Conservation (phyloP, 1,140 invertebrate genomes). For the Diplogasteroides magnus region DNA sequence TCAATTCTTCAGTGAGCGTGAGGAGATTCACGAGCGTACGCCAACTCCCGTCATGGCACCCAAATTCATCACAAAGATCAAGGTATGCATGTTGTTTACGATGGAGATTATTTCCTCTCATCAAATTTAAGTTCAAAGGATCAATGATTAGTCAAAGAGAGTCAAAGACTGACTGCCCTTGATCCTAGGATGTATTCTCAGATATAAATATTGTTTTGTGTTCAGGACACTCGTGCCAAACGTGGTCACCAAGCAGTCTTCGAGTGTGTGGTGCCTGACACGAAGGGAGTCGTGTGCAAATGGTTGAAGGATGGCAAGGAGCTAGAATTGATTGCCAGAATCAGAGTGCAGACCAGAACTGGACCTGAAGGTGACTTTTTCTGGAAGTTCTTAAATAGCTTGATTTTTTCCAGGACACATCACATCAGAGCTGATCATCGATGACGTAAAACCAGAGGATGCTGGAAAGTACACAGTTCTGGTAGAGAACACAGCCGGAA, state of each 20-base stretch:
- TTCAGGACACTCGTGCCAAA: constrained; percentile 46
- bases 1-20: constrained; percentile 35
- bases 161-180: no score
- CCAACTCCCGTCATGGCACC: constrained; percentile 55
- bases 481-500: constrained; percentile 87
- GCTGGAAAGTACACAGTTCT: constrained; percentile 91
- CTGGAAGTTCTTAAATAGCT: neutral
- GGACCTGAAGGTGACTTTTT: constrained; percentile 42
- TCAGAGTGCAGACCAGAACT: constrained; percentile 45
- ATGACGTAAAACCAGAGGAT: constrained; percentile 93
- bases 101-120: no score
- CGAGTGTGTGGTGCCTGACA: constrained; percentile 56
- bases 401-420: constrained; percentile 32
- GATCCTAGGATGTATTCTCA: no score
- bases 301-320: constrained; percentile 65
- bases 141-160: no score
- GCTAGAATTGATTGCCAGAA: constrained; percentile 66
- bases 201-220: no score
- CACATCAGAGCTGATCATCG: constrained; percentile 82
- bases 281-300: constrained; percentile 68
- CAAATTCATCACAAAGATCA: constrained; percentile 55
- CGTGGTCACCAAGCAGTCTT: constrained; percentile 52
- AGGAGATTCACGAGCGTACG: constrained; percentile 31
- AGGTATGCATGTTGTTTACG: no score
- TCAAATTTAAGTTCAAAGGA: no score